Conservation (phyloP, 2,888 invertebrate species). For the Terebella lapidaria region DNA sequence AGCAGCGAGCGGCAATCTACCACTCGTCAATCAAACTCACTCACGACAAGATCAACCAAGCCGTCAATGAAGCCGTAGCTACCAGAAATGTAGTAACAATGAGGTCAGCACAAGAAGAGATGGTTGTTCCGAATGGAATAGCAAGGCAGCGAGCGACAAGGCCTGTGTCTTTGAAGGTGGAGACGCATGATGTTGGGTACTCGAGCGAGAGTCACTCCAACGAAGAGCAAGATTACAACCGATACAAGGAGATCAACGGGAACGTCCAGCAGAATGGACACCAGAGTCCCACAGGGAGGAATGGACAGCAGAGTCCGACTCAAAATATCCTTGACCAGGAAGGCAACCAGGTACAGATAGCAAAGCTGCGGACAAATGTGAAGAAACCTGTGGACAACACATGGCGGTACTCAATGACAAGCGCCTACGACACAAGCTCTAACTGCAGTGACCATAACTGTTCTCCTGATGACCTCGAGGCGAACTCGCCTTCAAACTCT, state of each 20-base stretch:
- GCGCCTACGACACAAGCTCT: slow-evolving; percentile 25
- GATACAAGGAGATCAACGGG: slow-evolving; percentile 4
- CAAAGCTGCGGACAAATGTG: neutral
- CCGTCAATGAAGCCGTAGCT: slow-evolving; percentile 9
- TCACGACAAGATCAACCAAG: slow-evolving; percentile 7
- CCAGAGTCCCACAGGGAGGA: neutral
- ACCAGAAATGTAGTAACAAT: neutral
- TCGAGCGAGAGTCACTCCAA: slow-evolving; percentile 53
- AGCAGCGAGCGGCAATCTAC: neutral
- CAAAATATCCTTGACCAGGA: neutral
- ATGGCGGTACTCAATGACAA: slow-evolving; percentile 26
- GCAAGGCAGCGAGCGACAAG: neutral
- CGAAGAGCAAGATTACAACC: slow-evolving; percentile 40
- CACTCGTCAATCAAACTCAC: slow-evolving; percentile 6
- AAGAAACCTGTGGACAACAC: neutral
- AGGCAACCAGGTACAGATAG: neutral
- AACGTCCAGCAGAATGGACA: neutral
- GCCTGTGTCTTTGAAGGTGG: slow-evolving; percentile 4
- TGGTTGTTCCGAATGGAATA: neutral
- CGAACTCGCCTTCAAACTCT: neutral
- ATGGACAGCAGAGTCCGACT: neutral
- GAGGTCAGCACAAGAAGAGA: neutral
- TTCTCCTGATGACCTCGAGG: slow-evolving; percentile 4
- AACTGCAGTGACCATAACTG: slow-evolving; percentile 14
- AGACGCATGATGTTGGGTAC: slow-evolving; percentile 48